Evolutionary conservation across 2,888 invertebrate species (phyloP), one percentile per base, ranked within the genome.

Genomic region (Lapara coniferarum): DNA sequence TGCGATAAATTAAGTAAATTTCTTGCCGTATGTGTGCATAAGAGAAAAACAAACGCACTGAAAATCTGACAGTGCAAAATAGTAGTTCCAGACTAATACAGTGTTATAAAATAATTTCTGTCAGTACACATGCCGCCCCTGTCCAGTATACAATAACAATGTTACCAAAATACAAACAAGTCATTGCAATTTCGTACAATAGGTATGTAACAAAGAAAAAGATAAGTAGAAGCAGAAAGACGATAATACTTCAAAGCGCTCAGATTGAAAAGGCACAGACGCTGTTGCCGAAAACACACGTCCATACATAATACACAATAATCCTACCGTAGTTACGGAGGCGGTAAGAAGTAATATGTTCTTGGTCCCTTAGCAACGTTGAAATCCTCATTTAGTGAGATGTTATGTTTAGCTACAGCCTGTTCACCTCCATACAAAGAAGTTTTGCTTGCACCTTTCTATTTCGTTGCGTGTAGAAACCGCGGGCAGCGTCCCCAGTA

Each of bases 381-480:
- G 19, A 63, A 19, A 19, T 69, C 53, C 25, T 59, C 69, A 71
- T 70, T 68, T 71, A 71, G 71, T 51, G 70, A 70, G 66, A 56
- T 68, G 57, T 44, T 68, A n/a, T 56, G 70, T 71, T 68, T 44
- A 73, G 71, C 55, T 63, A 52, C 57, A 69, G 71, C 66, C 67
- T 53, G 66, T 74, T 53, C 57, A 58, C 59, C 59, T 66, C 66
- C 71, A 69, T 70, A 69, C 66, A 73, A 53, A 68, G 59, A 59
- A 68, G 59, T 53, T 53, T 30, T 63, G 37, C 25, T 68, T 53
- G 53, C 44, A 44, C 44, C 19, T 53, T 55, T 46, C 44, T 46
- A 66, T 16, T 69, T 70, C 66, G 63, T 46, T 53, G 70, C 73
- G 71, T 71, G 70, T n/a, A 67, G 53, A 66, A 66, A 58, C 67